Evolutionary conservation across 2,888 invertebrate genomes (phyloP).

Genomic region (Polyommatus iphigenia): DNA sequence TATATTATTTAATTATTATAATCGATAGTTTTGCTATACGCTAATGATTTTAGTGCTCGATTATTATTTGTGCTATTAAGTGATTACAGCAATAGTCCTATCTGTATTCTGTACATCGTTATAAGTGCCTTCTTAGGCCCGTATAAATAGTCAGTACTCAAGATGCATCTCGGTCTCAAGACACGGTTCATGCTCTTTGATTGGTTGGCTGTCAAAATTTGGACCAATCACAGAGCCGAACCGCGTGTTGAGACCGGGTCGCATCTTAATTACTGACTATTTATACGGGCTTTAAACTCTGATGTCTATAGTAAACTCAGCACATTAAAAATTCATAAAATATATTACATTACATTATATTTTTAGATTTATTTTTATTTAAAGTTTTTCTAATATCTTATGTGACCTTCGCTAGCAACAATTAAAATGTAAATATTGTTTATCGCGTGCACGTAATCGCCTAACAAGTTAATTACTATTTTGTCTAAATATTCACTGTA

Average conservation of each 20-base stretch:
- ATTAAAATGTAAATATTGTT: slow-evolving; percentile 10
- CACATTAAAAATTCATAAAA: background rate
- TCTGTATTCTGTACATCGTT: background rate
- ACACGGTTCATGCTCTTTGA: no score
- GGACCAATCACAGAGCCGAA: no score
- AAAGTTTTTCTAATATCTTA: background rate
- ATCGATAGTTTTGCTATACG: background rate
- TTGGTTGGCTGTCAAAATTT: no score
- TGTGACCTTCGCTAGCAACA: background rate
- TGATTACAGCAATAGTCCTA: background rate
- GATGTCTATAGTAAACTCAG: background rate
- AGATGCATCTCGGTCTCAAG: no score
- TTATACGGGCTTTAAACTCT: no score
- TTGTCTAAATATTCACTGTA: background rate
- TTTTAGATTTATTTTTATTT: slow-evolving; percentile 6
- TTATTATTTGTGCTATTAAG: background rate
- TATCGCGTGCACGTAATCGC: background rate
- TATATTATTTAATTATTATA: background rate
- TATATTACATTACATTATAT: background rate
- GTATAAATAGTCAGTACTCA: no score
- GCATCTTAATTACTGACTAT: no score
- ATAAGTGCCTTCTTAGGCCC: slow-evolving; percentile 8
- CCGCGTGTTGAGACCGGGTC: no score
- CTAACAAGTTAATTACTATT: background rate
- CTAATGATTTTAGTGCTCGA: background rate